Conservation (phyloP, 2,888 invertebrate species). For the Carterocephalus palaemon region DNA sequence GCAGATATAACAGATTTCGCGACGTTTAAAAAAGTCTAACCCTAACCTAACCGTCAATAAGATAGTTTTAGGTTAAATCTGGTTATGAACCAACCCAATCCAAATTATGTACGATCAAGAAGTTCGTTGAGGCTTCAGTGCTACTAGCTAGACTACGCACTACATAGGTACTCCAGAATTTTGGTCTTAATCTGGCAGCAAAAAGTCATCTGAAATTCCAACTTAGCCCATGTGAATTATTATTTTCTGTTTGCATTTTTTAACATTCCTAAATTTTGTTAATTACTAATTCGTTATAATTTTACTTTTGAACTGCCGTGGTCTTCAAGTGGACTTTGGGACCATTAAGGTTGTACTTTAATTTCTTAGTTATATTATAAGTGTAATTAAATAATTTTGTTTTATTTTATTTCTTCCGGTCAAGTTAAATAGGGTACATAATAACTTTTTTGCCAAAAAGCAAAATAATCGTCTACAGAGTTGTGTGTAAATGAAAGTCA, state of each 20-base stretch:
- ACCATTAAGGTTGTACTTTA: slow-evolving; percentile 8
- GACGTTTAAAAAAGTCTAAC: no score
- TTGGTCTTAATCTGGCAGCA: no score
- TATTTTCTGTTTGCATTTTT: slow-evolving; percentile 12
- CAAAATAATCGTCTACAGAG: no score
- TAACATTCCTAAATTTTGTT: slow-evolving; percentile 16
- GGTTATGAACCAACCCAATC: no score
- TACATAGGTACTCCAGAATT: no score
- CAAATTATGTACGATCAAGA: no score
- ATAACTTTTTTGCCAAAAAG: background rate
- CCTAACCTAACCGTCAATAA: no score
- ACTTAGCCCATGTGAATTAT: slow-evolving; percentile 1
- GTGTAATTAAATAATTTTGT: slow-evolving; percentile 2
- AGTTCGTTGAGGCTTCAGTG: no score
- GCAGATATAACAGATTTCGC: no score
- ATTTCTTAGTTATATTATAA: slow-evolving; percentile 8
- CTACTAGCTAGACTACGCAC: no score
- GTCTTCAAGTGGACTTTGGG: slow-evolving; percentile 12
- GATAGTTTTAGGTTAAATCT: no score
- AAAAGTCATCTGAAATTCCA: slow-evolving; percentile 3
- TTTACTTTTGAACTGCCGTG: background rate
- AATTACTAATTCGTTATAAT: background rate
- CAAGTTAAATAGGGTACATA: background rate
- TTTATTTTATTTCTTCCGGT: background rate
- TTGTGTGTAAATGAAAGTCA: no score